phyloP scores from a whole-genome alignment of 1,140 invertebrate species.

The Charaxes varanes region DNA sequence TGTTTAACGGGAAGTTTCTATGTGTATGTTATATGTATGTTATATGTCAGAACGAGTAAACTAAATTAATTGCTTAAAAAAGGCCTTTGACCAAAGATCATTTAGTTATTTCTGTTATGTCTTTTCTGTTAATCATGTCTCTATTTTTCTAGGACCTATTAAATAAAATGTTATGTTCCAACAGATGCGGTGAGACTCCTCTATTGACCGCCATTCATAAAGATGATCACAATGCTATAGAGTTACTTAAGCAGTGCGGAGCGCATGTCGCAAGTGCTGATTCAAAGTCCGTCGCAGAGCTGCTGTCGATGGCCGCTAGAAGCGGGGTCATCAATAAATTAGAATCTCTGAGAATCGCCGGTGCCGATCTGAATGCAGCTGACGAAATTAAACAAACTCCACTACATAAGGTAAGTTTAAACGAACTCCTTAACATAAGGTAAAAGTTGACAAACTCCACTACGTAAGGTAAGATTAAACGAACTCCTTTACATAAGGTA shows the following conservation, averaged over 20 bases:
- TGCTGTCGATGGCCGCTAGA: conserved; percentile 39
- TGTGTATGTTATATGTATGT: too few relatives aligned
- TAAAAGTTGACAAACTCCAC: too few relatives aligned
- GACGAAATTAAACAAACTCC: conserved; percentile 50
- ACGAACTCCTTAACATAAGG: conserved; percentile 5
- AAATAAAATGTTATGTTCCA: too few relatives aligned
- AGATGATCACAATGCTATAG: conserved; percentile 36
- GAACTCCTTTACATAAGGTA: conserved; percentile 33
- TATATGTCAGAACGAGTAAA: too few relatives aligned
- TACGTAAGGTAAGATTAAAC: conserved; percentile 34
- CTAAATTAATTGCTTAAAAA: too few relatives aligned
- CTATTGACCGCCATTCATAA: conserved; percentile 47
- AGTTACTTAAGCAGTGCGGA: conserved; percentile 48
- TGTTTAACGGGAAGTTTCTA: too few relatives aligned
- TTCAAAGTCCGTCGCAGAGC: conserved; percentile 29
- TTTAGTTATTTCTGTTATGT: too few relatives aligned
- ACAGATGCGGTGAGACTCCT: conserved; percentile 51
- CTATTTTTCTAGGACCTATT: too few relatives aligned
- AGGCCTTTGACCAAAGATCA: too few relatives aligned
- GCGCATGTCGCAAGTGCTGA: conserved; percentile 41
- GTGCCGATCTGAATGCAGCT: conserved; percentile 38
- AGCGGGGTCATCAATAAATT: conserved; percentile 32
- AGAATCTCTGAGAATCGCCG: conserved; percentile 39
- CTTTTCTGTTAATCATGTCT: neutral
- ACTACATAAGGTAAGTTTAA: conserved; percentile 25